A percentile compares a stretch with the other conserved stretches of the same genome.
Conservation (phyloP, 2,888 invertebrate species). For the Troglohyphantes excavatus region DNA sequence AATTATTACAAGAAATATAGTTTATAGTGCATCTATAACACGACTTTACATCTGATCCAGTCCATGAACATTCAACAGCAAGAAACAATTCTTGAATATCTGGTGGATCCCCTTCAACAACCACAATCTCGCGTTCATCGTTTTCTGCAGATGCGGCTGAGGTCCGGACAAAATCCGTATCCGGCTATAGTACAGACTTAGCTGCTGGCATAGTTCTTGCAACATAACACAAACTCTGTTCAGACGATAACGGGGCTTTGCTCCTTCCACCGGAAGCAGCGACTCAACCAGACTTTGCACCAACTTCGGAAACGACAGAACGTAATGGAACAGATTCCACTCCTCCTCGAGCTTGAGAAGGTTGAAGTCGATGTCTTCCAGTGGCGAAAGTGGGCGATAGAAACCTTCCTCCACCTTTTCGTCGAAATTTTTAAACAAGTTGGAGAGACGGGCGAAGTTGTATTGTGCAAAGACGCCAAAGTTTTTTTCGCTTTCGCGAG, state of each 20-base stretch:
- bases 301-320: conserved; percentile 46
- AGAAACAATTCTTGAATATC: conserved; percentile 49
- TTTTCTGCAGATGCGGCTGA: conserved; percentile 59
- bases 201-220: conserved; percentile 24
- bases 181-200: conserved; percentile 67
- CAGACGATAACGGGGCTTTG: conserved; percentile 11
- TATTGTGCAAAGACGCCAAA: conserved; percentile 65
- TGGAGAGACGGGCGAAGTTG: conserved; percentile 64
- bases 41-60: conserved; percentile 62
- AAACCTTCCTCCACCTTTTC: conserved; percentile 45
- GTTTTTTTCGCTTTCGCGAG: conserved; percentile 11
- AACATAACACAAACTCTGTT: conserved; percentile 52
- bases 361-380: conserved; percentile 49
- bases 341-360: conserved; percentile 58
- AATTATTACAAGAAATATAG: too few species aligned
- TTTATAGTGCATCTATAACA: background rate
- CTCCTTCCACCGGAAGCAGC: background rate
- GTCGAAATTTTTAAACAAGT: conserved; percentile 60
- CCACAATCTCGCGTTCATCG: conserved; percentile 65
- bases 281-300: conserved; percentile 22
- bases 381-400: conserved; percentile 22
- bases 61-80: conserved; percentile 54
- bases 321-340: conserved; percentile 60
- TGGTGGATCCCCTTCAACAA: conserved; percentile 58
- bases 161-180: conserved; percentile 60